Evolutionary conservation across 2,113 vertebrate genomes (phyloP).

Genomic region (Pogonocichla stellata): DNA sequence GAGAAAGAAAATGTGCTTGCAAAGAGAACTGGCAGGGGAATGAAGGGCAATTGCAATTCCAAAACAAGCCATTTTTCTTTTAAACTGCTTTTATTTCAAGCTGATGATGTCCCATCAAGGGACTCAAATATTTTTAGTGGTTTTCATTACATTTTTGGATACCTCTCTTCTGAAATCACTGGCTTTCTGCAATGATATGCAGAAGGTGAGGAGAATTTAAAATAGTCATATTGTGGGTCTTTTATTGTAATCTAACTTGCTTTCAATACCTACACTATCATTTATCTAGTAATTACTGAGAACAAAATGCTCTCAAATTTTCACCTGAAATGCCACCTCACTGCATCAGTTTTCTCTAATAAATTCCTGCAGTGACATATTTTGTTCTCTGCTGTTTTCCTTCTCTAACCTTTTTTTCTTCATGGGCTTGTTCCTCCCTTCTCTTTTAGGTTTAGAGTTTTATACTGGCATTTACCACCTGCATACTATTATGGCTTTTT

Average conservation of each 20-base stretch:
- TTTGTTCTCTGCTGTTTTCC: not conserved
- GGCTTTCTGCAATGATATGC: not conserved
- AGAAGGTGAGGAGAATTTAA: not conserved
- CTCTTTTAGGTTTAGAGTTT: not conserved
- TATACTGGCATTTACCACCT: not conserved
- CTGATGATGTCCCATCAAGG: not conserved
- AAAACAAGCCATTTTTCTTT: not conserved
- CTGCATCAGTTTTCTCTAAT: not conserved
- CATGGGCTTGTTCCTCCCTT: not conserved
- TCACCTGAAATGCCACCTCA: constrained; percentile 1
- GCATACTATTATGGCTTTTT: not conserved
- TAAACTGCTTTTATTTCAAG: constrained; percentile 16
- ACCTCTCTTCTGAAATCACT: not conserved
- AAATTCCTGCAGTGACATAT: not conserved
- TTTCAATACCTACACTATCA: not conserved
- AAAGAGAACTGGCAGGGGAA: not conserved
- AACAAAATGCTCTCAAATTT: not conserved
- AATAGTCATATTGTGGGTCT: not conserved
- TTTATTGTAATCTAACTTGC: constrained; percentile 25
- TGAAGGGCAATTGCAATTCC: not conserved
- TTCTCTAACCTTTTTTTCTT: not conserved
- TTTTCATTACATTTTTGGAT: constrained; percentile 20
- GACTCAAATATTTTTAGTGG: constrained; percentile 19
- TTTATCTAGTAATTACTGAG: not conserved
- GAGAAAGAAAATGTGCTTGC: not conserved